These are phyloP conservation scores for Ceyx melanurus DNA, from an alignment of 2,113 vertebrate species.

Conservation along the genomic window DNA sequence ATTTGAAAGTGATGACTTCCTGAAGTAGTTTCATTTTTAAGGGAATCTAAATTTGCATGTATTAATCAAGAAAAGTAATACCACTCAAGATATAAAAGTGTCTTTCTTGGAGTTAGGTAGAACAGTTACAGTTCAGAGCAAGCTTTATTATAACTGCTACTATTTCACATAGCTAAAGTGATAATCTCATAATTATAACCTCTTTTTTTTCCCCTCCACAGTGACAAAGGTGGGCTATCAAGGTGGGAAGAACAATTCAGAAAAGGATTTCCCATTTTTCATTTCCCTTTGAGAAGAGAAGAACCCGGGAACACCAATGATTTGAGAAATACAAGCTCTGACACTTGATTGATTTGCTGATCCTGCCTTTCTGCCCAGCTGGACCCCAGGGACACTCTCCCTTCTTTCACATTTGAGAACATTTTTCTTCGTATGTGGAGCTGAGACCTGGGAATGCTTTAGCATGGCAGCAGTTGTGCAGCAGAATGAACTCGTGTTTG, in stretches of 20 bases:
- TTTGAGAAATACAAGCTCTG: background rate
- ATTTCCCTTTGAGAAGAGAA: conserved; percentile 35
- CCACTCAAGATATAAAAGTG: background rate
- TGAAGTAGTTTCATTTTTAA: background rate
- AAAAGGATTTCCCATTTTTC: conserved; percentile 20
- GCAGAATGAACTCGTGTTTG: conserved; percentile 92
- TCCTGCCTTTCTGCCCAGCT: background rate
- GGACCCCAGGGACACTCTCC: background rate
- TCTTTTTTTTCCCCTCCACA: conserved; percentile 40
- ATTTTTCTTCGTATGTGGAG: conserved; percentile 72
- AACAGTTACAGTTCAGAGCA: background rate
- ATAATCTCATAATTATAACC: background rate
- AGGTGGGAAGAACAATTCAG: conserved; percentile 39
- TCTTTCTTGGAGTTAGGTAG: background rate
- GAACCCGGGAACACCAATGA: background rate
- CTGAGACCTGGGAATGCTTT: conserved; percentile 77
- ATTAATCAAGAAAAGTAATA: background rate
- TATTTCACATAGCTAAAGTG: background rate
- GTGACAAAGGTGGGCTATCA: background rate
- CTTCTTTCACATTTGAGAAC: background rate
- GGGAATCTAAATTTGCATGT: background rate
- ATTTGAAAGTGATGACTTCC: background rate
- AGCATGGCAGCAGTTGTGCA: conserved; percentile 87
- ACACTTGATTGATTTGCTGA: background rate
- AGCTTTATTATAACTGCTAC: background rate